phyloP scores from a whole-genome alignment of 2,113 vertebrate species.

The Shinisaurus crocodilurus region DNA sequence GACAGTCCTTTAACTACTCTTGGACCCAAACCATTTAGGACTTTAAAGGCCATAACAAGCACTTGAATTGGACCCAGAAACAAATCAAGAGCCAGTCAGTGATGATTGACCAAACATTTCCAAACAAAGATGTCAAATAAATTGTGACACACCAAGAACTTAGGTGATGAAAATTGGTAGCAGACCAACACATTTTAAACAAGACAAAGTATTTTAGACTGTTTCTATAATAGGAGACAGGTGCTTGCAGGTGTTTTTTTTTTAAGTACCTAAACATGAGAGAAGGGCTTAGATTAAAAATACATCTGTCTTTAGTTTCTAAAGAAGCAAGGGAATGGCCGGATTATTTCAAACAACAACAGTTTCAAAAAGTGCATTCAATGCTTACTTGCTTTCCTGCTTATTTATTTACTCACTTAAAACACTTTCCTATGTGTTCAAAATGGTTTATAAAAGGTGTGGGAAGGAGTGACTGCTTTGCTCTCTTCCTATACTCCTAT shows the following conservation, averaged over 20 bases:
- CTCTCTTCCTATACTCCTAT: neutral
- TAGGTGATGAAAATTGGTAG: constrained; percentile 44
- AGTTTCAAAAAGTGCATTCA: neutral
- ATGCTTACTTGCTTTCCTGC: neutral
- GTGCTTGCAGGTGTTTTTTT: neutral
- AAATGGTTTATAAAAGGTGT: constrained; percentile 1
- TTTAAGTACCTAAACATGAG: neutral
- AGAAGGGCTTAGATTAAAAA: neutral
- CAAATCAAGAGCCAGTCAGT: too few relatives aligned
- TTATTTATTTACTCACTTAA: neutral
- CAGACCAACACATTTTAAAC: constrained; percentile 42
- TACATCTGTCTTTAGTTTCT: neutral
- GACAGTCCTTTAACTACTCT: too few relatives aligned
- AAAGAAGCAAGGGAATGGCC: neutral
- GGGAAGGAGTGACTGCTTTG: neutral
- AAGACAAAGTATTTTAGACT: neutral
- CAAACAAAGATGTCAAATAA: constrained; percentile 55
- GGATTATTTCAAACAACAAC: neutral
- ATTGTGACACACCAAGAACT: constrained; percentile 45
- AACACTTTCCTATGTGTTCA: neutral
- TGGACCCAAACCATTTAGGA: neutral
- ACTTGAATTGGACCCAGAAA: too few relatives aligned
- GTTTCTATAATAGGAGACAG: neutral
- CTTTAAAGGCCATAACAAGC: constrained; percentile 14
- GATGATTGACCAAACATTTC: neutral